Percentiles rank a stretch among this genome's conserved stretches.
Evolutionary conservation across 2,888 invertebrate species (phyloP).

Genomic region (Candidula unifasciata): DNA sequence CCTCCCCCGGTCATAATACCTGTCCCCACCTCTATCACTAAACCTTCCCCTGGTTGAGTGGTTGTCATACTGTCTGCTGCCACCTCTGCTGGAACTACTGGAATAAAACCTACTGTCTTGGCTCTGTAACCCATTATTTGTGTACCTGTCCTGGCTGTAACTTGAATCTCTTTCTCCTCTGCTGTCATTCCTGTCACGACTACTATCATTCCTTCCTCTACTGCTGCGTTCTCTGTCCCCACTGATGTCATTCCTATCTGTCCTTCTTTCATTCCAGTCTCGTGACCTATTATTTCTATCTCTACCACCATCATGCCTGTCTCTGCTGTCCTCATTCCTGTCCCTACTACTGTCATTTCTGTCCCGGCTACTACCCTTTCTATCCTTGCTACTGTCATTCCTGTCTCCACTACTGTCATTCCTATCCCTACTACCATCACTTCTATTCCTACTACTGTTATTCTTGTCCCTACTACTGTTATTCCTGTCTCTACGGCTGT

Average conservation of each 20-base stretch:
- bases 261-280: conserved; percentile 11
- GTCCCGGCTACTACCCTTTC: conserved; percentile 5
- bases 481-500: conserved; percentile 13
- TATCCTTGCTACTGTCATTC: conserved; percentile 34
- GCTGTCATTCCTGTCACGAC: conserved; percentile 31
- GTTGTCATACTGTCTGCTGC: neutral
- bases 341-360: neutral
- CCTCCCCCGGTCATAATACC: neutral
- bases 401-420: neutral
- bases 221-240: conserved; percentile 31
- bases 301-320: neutral
- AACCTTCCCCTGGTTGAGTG: neutral
- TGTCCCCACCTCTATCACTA: neutral
- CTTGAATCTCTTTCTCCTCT: conserved; percentile 16
- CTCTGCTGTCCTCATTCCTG: conserved; percentile 14
- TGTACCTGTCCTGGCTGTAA: conserved; percentile 18
- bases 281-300: neutral
- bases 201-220: conserved; percentile 41
- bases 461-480: neutral
- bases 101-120: neutral
- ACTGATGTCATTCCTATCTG: conserved; percentile 22
- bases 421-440: neutral
- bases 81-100: neutral
- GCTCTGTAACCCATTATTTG: conserved; percentile 21
- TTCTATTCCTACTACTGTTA: neutral